Evolutionary conservation across 2,888 invertebrate species (phyloP).

Genomic region (Tiphia femorata): DNA sequence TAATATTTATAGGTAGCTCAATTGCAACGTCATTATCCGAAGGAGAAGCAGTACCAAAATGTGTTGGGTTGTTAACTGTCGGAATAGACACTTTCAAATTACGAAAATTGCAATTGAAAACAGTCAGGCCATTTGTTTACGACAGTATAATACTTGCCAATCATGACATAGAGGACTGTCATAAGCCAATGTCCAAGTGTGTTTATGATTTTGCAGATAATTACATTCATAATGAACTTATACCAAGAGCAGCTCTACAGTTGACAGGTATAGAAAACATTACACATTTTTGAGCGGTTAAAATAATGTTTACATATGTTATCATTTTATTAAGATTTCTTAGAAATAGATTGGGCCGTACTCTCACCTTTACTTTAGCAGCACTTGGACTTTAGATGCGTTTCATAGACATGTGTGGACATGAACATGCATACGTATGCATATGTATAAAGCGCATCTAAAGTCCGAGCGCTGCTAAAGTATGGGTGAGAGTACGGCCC

Average conservation of each 20-base stretch:
- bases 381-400: no score
- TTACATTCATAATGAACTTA: conserved; percentile 57
- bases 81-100: conserved; percentile 79
- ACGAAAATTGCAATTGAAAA: conserved; percentile 80
- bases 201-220: conserved; percentile 63
- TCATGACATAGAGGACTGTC: conserved; percentile 62
- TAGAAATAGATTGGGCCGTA: no score
- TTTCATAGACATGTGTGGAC: no score
- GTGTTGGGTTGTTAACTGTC: conserved; percentile 85
- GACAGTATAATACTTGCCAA: conserved; percentile 76
- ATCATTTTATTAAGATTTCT: no score
- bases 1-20: conserved; percentile 76
- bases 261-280: conserved; percentile 64
- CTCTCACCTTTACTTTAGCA: no score
- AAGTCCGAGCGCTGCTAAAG: no score
- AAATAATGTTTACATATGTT: no score
- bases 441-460: no score
- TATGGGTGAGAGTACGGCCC: no score
- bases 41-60: conserved; percentile 88
- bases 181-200: conserved; percentile 42
- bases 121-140: conserved; percentile 92
- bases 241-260: conserved; percentile 67
- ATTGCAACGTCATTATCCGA: conserved; percentile 93
- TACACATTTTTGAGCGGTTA: not conserved
- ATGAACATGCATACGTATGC: no score